A percentile compares a stretch with the other conserved stretches of the same genome.
phyloP scores from a whole-genome alignment of 2,888 invertebrate species.

The Caenorhabditis virilis region DNA sequence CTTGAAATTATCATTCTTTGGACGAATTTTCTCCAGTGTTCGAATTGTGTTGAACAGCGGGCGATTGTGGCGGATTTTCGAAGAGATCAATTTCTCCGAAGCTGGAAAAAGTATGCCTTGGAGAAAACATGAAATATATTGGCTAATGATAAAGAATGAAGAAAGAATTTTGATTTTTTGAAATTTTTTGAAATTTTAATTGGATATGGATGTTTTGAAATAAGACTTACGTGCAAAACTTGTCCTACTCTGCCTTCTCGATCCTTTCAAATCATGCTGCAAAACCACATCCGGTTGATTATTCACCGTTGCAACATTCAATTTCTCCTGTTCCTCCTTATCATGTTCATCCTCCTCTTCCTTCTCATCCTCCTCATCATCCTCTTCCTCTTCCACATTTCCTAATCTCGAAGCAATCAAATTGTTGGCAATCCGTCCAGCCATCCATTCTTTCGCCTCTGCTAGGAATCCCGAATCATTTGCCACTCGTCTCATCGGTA shows the following conservation, averaged over 20 bases:
- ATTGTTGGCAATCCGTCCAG: slow-evolving; percentile 49
- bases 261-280: slow-evolving; percentile 15
- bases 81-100: slow-evolving; percentile 2
- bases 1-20: slow-evolving; percentile 38
- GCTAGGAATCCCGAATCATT: slow-evolving; percentile 36
- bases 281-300: slow-evolving; percentile 23
- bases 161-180: background rate
- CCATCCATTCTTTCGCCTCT: slow-evolving; percentile 48
- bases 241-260: slow-evolving; percentile 22
- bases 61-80: slow-evolving; percentile 15
- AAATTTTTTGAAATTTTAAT: background rate
- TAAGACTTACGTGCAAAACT: slow-evolving; percentile 26
- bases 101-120: slow-evolving; percentile 3
- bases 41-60: slow-evolving; percentile 49
- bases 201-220: too few relatives aligned
- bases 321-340: slow-evolving; percentile 8
- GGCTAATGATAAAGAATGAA: slow-evolving; percentile 13
- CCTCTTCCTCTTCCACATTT: slow-evolving; percentile 33
- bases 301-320: slow-evolving; percentile 19
- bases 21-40: slow-evolving; percentile 44
- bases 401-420: slow-evolving; percentile 46
- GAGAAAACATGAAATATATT: background rate
- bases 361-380: slow-evolving; percentile 33
- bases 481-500: slow-evolving; percentile 36
- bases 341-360: slow-evolving; percentile 22